phyloP scores from a whole-genome alignment of 23 tunicate genomes.

The Oikopleura dioica region DNA sequence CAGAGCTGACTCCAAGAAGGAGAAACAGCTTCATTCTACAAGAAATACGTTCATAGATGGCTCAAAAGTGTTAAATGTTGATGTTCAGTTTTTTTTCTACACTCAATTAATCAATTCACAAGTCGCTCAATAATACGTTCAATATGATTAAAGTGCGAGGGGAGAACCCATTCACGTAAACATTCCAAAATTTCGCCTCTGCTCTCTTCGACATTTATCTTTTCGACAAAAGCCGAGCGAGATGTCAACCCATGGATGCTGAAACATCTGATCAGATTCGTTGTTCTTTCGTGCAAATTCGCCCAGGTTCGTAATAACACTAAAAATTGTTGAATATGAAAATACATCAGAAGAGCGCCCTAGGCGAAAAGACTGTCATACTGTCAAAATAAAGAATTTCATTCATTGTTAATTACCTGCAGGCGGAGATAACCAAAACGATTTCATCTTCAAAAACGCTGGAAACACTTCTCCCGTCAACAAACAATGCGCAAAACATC shows the following conservation, averaged over 20 bases:
- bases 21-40: no score
- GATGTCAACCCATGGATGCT: background rate
- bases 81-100: no score
- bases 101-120: no score
- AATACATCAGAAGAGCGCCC: no score
- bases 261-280: background rate
- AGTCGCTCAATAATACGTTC: background rate
- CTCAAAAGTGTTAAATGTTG: no score
- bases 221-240: background rate
- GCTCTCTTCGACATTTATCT: background rate
- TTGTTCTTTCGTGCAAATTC: background rate
- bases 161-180: background rate
- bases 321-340: background rate
- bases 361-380: no score
- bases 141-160: background rate
- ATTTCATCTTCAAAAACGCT: background rate
- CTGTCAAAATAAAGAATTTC: background rate
- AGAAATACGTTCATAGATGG: no score
- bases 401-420: background rate
- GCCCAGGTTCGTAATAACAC: background rate
- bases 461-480: background rate
- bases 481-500: background rate
- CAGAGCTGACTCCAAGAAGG: no score
- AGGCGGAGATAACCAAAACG: background rate
- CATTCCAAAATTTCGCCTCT: background rate